Evolutionary conservation across 2,113 vertebrate species (phyloP), one percentile per base, ranked within the genome.

Genomic region (Anoplopoma fimbria): DNA sequence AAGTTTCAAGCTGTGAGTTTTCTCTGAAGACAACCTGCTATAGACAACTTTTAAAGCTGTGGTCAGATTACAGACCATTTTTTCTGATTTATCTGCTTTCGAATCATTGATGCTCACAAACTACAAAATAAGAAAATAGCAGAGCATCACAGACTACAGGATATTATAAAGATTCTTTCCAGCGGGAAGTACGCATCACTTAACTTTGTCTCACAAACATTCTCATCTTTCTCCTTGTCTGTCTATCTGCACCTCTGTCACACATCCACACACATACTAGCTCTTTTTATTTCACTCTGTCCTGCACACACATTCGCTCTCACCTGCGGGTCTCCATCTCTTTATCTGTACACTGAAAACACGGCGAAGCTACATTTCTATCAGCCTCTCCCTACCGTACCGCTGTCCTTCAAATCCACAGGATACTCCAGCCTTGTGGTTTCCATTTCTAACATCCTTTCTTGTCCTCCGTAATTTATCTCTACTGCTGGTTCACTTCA

Each of bases 151-250:
- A 19, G 31, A 34, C 58, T 74, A 60, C 63, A 85, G 60, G 65
- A 49, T 78, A 73, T 78, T 67, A 75, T 78, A 53, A 53, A 72
- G 71, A 81, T 78, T 83, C 80, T 77, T 63, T 31, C 36, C 71
- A 81, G 79, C 4, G 2, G 15, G 21, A 23, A 12, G 60, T 51
- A 15, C 42, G 40, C 27, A 19, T 61, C 69, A 65, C 62, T 25
- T 58, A 60, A 61, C 27, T 55, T 75, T 58, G 27, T 75, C 76
- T 63, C 29, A 58, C 64, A 58, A 58, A 79, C 61, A 34, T 27
- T 23, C 49, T 69, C 33, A 7, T 75, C 53, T 40, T 19, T 67
- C 34, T 61, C 51, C 9, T 17, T 40, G 70, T 57, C 14, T 60
- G 8, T 47, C 33, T 78, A 47, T 63, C 29, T 49, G 38, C 51